phyloP scores from a whole-genome alignment of 2,113 vertebrate species.

The Crypturellus undulatus region DNA sequence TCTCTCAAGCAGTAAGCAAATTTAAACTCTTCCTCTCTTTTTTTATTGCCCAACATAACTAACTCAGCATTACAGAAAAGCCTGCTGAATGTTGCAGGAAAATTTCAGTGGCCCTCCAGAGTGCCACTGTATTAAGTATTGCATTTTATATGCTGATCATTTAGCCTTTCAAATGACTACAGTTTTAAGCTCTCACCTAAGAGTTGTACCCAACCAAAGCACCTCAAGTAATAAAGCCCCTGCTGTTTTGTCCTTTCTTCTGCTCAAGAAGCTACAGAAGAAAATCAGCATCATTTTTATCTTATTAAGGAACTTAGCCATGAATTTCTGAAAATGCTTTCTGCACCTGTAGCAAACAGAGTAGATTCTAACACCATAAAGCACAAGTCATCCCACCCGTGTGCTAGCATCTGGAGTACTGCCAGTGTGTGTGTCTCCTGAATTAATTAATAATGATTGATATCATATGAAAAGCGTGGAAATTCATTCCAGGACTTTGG shows the following conservation, averaged over 20 bases:
- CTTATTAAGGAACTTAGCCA: not conserved
- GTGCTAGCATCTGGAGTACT: constrained; percentile 42
- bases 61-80: not conserved
- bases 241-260: not conserved
- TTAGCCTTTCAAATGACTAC: not conserved
- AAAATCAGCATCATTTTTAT: not conserved
- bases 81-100: not conserved
- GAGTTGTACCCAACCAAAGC: not conserved
- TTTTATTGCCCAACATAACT: not conserved
- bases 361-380: constrained; percentile 2
- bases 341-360: not conserved
- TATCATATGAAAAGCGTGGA: constrained; percentile 57
- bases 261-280: not conserved
- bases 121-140: not conserved
- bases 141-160: not conserved
- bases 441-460: constrained; percentile 63
- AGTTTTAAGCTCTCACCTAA: not conserved
- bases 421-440: constrained; percentile 31
- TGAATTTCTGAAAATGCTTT: not conserved
- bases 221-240: not conserved
- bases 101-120: not conserved
- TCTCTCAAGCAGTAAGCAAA: not conserved
- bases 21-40: not conserved
- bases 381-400: not conserved
- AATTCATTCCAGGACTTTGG: constrained; percentile 54